Conservation (phyloP, 2,113 vertebrate genomes). For the Plotosus lineatus region DNA sequence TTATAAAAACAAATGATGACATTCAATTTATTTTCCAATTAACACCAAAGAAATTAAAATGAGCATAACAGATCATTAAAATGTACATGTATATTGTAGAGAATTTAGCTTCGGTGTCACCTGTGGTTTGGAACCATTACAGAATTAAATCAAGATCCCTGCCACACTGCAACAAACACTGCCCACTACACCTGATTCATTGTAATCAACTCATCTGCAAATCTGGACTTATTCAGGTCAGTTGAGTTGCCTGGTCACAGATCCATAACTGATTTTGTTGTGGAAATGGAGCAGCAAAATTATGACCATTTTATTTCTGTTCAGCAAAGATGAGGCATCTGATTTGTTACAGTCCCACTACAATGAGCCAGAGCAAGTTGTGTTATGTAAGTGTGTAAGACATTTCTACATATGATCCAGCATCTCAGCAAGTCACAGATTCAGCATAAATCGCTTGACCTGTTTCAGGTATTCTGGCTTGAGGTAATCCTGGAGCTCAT, state of each 20-base stretch:
- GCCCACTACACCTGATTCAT: conserved; percentile 15
- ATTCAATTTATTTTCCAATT: background rate
- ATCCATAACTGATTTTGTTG: conserved; percentile 19
- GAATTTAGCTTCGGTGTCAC: background rate
- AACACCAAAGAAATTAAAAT: background rate
- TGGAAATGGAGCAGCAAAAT: conserved; percentile 14
- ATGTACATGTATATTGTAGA: conserved; percentile 6
- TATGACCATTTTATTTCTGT: background rate
- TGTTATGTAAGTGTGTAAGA: background rate
- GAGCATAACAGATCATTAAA: conserved; percentile 1
- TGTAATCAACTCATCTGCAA: conserved; percentile 32
- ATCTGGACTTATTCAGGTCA: conserved; percentile 23
- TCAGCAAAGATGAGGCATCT: conserved; percentile 10
- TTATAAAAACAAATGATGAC: background rate
- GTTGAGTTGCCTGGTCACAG: conserved; percentile 22
- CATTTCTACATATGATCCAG: background rate
- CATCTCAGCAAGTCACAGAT: conserved; percentile 65
- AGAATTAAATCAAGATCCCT: background rate
- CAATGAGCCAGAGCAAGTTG: background rate
- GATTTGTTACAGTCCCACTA: background rate
- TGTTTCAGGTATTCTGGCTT: conserved; percentile 82
- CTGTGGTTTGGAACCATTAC: background rate
- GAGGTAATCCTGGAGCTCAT: conserved; percentile 85
- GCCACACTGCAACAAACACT: background rate
- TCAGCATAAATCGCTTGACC: conserved; percentile 80